A percentile compares a stretch with the other conserved stretches of the same genome.
Conservation (phyloP, 2,113 vertebrate genomes). For the Dipodomys ordii region DNA sequence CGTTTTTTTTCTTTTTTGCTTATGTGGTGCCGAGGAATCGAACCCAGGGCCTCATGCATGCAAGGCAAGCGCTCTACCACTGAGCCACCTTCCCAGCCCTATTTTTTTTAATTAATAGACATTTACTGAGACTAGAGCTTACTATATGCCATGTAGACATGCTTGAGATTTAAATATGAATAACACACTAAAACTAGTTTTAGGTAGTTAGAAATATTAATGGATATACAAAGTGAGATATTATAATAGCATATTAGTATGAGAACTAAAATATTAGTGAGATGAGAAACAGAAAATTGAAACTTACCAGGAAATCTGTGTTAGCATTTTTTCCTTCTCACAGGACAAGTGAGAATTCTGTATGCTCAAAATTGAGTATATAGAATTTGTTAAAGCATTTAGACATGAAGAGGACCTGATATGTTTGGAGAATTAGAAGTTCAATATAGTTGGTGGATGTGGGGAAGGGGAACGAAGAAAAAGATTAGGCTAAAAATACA, state of each 20-base stretch:
- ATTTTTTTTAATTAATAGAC: constrained; percentile 56
- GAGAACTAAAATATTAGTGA: constrained; percentile 42
- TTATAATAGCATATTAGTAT: constrained; percentile 17
- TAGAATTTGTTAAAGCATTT: constrained; percentile 28
- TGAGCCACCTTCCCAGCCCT: too few species aligned
- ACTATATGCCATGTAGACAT: constrained; percentile 42
- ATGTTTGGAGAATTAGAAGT: constrained; percentile 21
- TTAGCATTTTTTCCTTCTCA: constrained; percentile 14
- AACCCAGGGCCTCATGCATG: too few species aligned
- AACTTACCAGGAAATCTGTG: neutral
- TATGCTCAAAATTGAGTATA: constrained; percentile 67
- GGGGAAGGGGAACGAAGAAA: neutral
- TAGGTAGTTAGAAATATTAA: constrained; percentile 81
- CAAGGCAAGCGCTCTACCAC: too few species aligned
- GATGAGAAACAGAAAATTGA: constrained; percentile 15
- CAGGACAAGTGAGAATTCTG: neutral
- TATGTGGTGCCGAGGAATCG: too few species aligned
- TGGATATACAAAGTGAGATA: constrained; percentile 11
- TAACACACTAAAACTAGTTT: neutral
- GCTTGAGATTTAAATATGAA: constrained; percentile 58
- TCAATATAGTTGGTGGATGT: constrained; percentile 50
- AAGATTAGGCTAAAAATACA: constrained; percentile 3
- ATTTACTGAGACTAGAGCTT: neutral
- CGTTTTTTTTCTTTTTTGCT: too few species aligned
- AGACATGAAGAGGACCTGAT: neutral